These are phyloP conservation scores for Chydorus sphaericus DNA, from an alignment of 2,888 invertebrate species.

Conservation along the genomic window DNA sequence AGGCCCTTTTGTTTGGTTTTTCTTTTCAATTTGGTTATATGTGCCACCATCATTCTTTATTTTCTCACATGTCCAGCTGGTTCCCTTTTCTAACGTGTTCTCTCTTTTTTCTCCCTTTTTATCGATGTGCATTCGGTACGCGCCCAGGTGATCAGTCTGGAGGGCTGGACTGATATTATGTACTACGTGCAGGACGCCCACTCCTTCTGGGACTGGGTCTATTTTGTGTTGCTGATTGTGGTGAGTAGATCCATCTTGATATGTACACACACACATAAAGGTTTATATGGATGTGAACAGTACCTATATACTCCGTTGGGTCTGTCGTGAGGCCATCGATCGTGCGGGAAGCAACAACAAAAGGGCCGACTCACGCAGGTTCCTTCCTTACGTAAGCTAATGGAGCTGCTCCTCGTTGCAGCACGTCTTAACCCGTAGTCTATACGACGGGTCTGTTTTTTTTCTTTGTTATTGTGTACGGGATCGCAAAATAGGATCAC, in stretches of 20 bases:
- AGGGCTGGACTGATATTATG: slow-evolving; percentile 99
- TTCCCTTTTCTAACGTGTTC: not conserved
- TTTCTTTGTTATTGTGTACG: too few relatives aligned
- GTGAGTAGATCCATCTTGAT: slow-evolving; percentile 44
- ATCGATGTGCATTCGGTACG: not conserved
- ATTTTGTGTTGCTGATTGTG: slow-evolving; percentile 96
- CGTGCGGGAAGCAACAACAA: too few relatives aligned
- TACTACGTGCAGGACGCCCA: slow-evolving; percentile 99
- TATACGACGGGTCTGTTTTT: too few relatives aligned
- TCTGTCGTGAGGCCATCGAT: too few relatives aligned
- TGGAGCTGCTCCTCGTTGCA: too few relatives aligned
- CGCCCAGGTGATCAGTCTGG: slow-evolving; percentile 85
- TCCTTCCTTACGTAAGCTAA: too few relatives aligned
- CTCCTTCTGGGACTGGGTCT: slow-evolving; percentile 99
- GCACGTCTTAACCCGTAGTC: too few relatives aligned
- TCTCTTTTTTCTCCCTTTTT: not conserved
- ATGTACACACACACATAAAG: too few relatives aligned
- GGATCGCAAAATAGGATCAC: too few relatives aligned
- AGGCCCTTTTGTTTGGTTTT: slow-evolving; percentile 12
- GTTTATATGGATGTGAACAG: too few relatives aligned
- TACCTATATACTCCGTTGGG: too few relatives aligned
- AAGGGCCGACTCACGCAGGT: too few relatives aligned
- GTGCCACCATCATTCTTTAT: not conserved
- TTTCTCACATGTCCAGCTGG: not conserved
- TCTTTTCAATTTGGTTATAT: not conserved